Evolutionary conservation across 2,888 invertebrate genomes (phyloP), one percentile per base, ranked within the genome.

Genomic region (Orthosia cruda): DNA sequence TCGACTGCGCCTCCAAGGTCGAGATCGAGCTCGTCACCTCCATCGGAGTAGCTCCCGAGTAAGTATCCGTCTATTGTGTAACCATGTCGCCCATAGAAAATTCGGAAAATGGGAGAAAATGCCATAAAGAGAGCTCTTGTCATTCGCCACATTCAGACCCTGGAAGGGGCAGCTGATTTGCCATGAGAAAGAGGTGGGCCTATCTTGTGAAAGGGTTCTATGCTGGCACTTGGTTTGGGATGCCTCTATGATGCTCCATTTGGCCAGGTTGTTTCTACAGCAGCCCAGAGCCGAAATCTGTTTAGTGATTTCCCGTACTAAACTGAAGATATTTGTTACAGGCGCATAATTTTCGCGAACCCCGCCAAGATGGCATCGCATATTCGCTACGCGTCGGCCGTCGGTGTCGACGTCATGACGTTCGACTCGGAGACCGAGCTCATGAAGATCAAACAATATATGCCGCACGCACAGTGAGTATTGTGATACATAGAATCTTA

Each of bases 1-100:
- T 99, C 96, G 99, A 99, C 97, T 99, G 99, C 97, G 99, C 99
- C 68, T 99, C 99, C 83, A 99, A 99, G 97, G 92, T 95, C 96
- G 99, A 99, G 96, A 99, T 99, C 82, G 98, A 98, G 90, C 98
- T 98, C 90, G 97, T 99, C 88, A 93, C 98, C 84, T 91, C 98
- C 76, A 93, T 98, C 82, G 98, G 98, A 49, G 98, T 99, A 5
- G 95, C 97, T 58, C 97, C 98, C 0, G 97, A 97, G 90, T 97
- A 63, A 95, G 96, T 96, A 77, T 11, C 20, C 9, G 3, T 15
- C 32, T 59, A 40, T 40, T 40, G 9, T 11, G 12, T 0, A 15
- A 1, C 45, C 61, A 61, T 45, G 61, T 20, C 40, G 40, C 40
- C 40, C 9, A 40, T 7, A 40, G 40, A 7, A 40, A 40, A 40